phyloP scores from a whole-genome alignment of 2,888 invertebrate genomes.

The Cheilosia grossa region DNA sequence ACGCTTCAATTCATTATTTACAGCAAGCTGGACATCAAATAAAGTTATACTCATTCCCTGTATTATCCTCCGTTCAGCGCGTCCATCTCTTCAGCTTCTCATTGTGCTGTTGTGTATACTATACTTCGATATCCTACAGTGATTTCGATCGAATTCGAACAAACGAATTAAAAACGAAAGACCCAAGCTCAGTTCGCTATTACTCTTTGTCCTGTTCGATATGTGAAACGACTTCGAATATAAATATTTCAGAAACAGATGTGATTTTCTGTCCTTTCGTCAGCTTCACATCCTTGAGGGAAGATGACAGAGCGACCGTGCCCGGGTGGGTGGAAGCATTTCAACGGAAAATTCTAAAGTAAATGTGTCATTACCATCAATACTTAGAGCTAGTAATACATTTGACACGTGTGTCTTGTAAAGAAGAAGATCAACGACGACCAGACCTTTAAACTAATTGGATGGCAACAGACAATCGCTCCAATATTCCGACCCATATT shows the following conservation, averaged over 20 bases:
- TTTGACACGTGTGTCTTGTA: not conserved
- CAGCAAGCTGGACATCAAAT: conserved; percentile 57
- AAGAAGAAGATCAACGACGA: conserved; percentile 22
- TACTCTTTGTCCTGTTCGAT: not conserved
- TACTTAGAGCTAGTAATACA: conserved; percentile 7
- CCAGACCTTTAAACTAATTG: conserved; percentile 45
- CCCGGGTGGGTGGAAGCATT: not conserved
- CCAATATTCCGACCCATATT: too few relatives aligned
- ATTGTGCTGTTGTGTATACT: conserved; percentile 19
- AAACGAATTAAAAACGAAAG: conserved; percentile 18
- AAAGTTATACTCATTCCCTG: conserved; percentile 13
- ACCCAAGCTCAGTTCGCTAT: conserved; percentile 6
- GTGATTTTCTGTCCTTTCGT: conserved; percentile 39
- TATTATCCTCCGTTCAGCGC: not conserved
- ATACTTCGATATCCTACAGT: conserved; percentile 50
- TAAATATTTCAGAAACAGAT: conserved; percentile 68
- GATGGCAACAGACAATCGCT: conserved; percentile 13
- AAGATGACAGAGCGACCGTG: not conserved
- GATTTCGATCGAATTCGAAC: conserved; percentile 46
- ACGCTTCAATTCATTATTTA: conserved; percentile 57
- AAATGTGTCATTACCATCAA: conserved; percentile 57
- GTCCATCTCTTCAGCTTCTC: conserved; percentile 13
- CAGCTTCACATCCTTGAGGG: conserved; percentile 12
- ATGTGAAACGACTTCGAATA: conserved; percentile 29
- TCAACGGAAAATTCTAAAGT: conserved; percentile 46